These are phyloP conservation scores for Pandemis heparana DNA, from an alignment of 2,888 invertebrate genomes.

Conservation along the genomic window DNA sequence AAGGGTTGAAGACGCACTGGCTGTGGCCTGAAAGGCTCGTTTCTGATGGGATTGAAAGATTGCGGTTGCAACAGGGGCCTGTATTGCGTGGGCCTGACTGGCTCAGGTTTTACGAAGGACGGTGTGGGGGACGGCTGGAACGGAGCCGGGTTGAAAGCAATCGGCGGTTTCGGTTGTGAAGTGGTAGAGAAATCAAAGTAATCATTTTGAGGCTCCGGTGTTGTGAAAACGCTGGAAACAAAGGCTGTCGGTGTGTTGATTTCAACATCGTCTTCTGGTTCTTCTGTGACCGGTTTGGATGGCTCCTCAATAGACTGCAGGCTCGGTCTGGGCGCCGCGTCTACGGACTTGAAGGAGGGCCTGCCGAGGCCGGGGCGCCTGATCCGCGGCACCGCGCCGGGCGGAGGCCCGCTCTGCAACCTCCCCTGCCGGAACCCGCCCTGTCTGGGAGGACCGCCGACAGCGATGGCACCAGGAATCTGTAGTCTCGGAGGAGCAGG, in stretches of 20 bases:
- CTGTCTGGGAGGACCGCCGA: slow-evolving; percentile 68
- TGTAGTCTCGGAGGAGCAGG: slow-evolving; percentile 88
- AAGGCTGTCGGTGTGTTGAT: slow-evolving; percentile 84
- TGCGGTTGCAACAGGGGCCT: slow-evolving; percentile 73
- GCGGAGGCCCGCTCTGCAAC: slow-evolving; percentile 63
- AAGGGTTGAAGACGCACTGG: slow-evolving; percentile 78
- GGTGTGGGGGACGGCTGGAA: slow-evolving; percentile 75
- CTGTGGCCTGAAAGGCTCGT: slow-evolving; percentile 72
- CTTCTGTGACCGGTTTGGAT: slow-evolving; percentile 89
- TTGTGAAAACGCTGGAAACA: slow-evolving; percentile 72
- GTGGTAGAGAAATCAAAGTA: slow-evolving; percentile 78
- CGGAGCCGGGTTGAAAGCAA: slow-evolving; percentile 73
- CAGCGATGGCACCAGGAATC: slow-evolving; percentile 87
- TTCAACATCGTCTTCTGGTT: slow-evolving; percentile 87
- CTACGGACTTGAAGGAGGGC: slow-evolving; percentile 80
- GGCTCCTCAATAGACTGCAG: slow-evolving; percentile 81
- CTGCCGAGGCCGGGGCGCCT: slow-evolving; percentile 75
- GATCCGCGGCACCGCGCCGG: slow-evolving; percentile 65
- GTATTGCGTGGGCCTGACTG: slow-evolving; percentile 78
- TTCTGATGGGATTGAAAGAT: slow-evolving; percentile 72
- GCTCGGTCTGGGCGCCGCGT: slow-evolving; percentile 74
- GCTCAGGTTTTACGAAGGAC: slow-evolving; percentile 68
- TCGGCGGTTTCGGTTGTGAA: slow-evolving; percentile 78
- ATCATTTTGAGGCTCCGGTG: slow-evolving; percentile 79
- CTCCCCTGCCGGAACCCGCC: slow-evolving; percentile 77